These are phyloP conservation scores for Bambusicola thoracicus DNA, from an alignment of 2,113 vertebrate species.

Conservation along the genomic window DNA sequence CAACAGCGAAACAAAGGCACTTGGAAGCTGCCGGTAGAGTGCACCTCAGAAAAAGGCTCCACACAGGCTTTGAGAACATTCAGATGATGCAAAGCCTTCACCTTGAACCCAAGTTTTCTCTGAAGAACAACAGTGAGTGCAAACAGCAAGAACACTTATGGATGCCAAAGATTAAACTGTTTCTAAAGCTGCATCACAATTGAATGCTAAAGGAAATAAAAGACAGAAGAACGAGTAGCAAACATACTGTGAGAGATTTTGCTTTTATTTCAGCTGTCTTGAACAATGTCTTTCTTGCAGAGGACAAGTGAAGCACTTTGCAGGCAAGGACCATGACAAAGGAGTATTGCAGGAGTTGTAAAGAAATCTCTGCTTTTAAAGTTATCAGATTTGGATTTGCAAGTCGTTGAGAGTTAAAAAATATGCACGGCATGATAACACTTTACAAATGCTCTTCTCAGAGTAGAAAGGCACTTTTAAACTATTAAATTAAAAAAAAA, in stretches of 20 bases:
- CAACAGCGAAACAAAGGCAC: background rate
- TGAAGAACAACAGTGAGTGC: background rate
- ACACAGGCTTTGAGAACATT: background rate
- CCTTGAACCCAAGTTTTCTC: background rate
- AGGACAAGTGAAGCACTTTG: background rate
- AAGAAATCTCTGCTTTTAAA: background rate
- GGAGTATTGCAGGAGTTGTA: background rate
- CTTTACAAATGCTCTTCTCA: background rate
- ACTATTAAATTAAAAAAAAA: background rate
- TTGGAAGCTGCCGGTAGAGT: background rate
- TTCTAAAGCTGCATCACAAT: background rate
- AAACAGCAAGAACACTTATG: background rate
- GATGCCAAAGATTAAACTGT: background rate
- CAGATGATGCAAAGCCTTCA: background rate
- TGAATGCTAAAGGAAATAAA: background rate
- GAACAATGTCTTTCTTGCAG: background rate
- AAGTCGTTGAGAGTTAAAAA: background rate
- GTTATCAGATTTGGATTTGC: background rate
- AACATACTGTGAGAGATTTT: background rate
- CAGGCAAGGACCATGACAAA: background rate
- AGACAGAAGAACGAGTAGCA: background rate
- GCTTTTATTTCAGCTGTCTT: background rate
- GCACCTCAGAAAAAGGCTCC: background rate
- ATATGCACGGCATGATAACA: background rate
- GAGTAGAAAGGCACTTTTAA: background rate